Conservation (phyloP, 1,140 invertebrate genomes). For the Drosophila ohnishii region DNA sequence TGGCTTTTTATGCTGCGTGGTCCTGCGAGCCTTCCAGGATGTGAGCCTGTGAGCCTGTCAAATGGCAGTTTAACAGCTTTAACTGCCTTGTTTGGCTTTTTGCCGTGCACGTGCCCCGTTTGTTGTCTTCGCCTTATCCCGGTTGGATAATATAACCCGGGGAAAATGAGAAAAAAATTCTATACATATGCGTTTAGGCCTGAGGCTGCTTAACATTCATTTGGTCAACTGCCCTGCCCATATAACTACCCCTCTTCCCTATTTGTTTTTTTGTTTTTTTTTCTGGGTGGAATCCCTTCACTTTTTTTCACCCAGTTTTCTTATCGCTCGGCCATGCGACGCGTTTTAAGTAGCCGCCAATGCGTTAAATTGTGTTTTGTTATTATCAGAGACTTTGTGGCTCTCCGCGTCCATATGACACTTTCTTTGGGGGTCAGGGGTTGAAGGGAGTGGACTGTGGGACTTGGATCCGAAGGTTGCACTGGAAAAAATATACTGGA, state of each 20-base stretch:
- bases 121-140: conserved; percentile 35
- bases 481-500: not conserved
- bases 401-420: conserved; percentile 64
- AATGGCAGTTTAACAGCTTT: conserved; percentile 69
- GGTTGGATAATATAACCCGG: conserved; percentile 37
- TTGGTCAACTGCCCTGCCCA: conserved; percentile 58
- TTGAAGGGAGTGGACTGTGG: not conserved
- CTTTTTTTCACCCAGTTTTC: conserved; percentile 27
- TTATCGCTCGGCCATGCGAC: conserved; percentile 76
- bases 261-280: not conserved
- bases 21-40: conserved; percentile 8
- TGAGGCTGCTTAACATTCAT: conserved; percentile 72
- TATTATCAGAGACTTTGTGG: conserved; percentile 63
- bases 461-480: not conserved
- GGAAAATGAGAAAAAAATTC: conserved; percentile 41
- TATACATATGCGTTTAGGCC: conserved; percentile 44
- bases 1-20: conserved; percentile 11
- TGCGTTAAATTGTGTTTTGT: conserved; percentile 78
- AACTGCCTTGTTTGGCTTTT: conserved; percentile 34
- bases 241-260: not conserved
- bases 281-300: conserved; percentile 6
- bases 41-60: conserved; percentile 56
- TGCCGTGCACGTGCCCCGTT: conserved; percentile 54
- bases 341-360: conserved; percentile 80
- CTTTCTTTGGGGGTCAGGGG: conserved; percentile 21